Evolutionary conservation across 2,113 vertebrate species (phyloP), one percentile per base, ranked within the genome.

Genomic region (Callipepla californica): DNA sequence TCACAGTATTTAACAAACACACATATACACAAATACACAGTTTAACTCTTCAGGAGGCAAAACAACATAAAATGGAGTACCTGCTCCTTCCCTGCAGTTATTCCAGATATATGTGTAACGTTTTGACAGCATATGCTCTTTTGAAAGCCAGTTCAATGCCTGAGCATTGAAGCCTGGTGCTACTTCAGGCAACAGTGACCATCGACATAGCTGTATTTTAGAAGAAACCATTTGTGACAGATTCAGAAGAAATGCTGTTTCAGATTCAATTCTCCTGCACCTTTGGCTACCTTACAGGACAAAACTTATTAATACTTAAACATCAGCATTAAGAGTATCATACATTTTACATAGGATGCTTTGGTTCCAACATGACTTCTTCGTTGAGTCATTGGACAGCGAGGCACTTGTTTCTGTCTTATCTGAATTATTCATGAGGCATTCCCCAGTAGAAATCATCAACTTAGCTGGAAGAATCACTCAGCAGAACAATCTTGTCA

Each of bases 311-410:
- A 98, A 98, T 97, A 95, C 88, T 97, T 98, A 95, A 98, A 97
- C 34, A 63, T 61, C 48, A 94, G 85, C 96, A 97, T 96, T 98
- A 98, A 92, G 85, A 95, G 66, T 93, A 95, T 94, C 91, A 97
- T 97, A 91, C 95, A 98, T 98, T 98, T 98, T 98, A 97, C 92
- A 97, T 94, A 85, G 76, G 80, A 92, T 95, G 76, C 84, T 96
- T 97, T 93, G 74, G 77, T 91, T 96, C 68, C 74, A 96, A 95
- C 92, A 94, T 25, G 20, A 97, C 93, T 97, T 97, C 80, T 89
- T 96, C 90, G 80, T 28, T 93, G 89, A 97, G 66, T 95, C 86
- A 82, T 5, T 87, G 94, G 90, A 78, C 93, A 97, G 78, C 44
- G 81, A 91, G 51, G 93, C 80, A 94, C 69, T 95, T 94, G 69